Evolutionary conservation across 1,140 invertebrate genomes (phyloP), one percentile per base, ranked within the genome.

Genomic region (Tribolium madens): DNA sequence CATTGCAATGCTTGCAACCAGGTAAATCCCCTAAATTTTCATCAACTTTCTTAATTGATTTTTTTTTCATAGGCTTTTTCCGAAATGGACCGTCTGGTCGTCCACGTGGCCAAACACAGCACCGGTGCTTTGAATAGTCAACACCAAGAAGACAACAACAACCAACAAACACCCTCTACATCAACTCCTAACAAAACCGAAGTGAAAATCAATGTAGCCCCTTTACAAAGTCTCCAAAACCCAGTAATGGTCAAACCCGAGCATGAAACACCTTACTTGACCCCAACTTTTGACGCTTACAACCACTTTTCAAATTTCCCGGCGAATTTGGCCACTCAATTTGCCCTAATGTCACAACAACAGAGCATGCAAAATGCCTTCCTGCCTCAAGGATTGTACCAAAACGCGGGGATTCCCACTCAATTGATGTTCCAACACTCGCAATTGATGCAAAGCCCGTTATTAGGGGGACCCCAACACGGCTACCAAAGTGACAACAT

Each of bases 1-100:
- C 95, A 96, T 83, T 96, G 95, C 85, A 92, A 93, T 82, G 89
- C 93, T n/a, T 96, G 95, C 86, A 95, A 95, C 86, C 94, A 96
- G 86, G 91, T 89, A 84, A 78, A 81, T 79, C 42, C 15, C 17
- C 17, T 13, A 12, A 33, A 33, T 18, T 9, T n/a, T n/a, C n/a
- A n/a, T n/a, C n/a, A n/a, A n/a, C n/a, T n/a, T n/a, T 12, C 31
- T 26, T 26, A 14, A 2, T 52, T 6, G 5, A 31, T 13, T 12
- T 42, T 73, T 70, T 64, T 64, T 76, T 6, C 73, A 9, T 42
- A 89, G 85, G 92, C 92, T 2, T 92, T 93, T 82, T 92, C 91
- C 1, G 92, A 93, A 77, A 79, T 92, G 14, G 91, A 93, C 71
- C 88, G 90, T 75, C 84, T 93, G 36, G 87, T 91, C 13, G 89